These are phyloP conservation scores for Pediacus dermestoides DNA, from an alignment of 2,888 invertebrate species.

Conservation along the genomic window DNA sequence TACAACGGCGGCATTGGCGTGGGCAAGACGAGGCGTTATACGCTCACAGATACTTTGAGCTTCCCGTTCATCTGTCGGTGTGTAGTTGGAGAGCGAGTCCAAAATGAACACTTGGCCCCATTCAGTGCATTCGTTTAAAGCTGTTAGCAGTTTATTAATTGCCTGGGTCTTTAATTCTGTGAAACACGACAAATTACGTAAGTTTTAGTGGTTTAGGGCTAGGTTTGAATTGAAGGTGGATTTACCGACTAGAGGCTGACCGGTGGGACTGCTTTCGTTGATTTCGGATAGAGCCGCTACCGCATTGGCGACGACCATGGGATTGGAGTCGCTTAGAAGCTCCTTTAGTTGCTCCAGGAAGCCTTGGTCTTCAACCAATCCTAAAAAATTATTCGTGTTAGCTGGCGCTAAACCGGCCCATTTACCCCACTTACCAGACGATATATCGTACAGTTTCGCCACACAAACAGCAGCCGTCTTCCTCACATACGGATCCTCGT, in stretches of 20 bases:
- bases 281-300: conserved; percentile 98
- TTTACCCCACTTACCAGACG: conserved; percentile 53
- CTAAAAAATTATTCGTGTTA: conserved; percentile 22
- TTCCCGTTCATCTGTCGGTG: conserved; percentile 94
- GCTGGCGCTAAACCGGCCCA: neutral
- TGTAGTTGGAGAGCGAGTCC: conserved; percentile 95
- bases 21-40: conserved; percentile 94
- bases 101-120: conserved; percentile 99
- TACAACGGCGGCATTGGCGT: conserved; percentile 99
- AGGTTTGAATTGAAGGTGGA: conserved; percentile 11
- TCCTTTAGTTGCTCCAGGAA: conserved; percentile 97
- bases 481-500: conserved; percentile 95
- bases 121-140: conserved; percentile 98
- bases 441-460: conserved; percentile 97
- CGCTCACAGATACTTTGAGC: conserved; percentile 98
- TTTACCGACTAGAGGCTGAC: conserved; percentile 82
- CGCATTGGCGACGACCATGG: conserved; percentile 99
- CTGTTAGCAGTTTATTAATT: conserved; percentile 96
- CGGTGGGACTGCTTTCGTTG: conserved; percentile 93
- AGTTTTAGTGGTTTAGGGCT: too few relatives aligned
- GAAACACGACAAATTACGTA: conserved; percentile 17
- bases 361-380: conserved; percentile 74
- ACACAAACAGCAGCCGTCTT: conserved; percentile 99
- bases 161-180: conserved; percentile 93
- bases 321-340: conserved; percentile 96